Base-by-base conservation (phyloP, 2,113 vertebrate species). In the Delphinapterus leucas region DNA sequence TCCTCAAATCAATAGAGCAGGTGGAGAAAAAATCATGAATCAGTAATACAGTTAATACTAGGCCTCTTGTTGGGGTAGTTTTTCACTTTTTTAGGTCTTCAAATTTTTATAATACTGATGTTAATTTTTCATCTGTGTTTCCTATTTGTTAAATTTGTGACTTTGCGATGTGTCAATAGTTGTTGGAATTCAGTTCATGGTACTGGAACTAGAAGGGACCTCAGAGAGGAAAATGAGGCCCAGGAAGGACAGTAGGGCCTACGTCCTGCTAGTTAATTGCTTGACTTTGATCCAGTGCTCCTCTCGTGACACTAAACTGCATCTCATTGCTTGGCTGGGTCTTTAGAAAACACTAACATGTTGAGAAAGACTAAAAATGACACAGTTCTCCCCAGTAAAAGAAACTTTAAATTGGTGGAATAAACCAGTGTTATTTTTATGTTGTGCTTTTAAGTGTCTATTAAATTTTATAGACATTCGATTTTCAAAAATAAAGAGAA, bases 351-450 rank as follows among this genome's bases (percentile, higher is more conserved):
- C 47, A 68, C 1, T 77, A 89, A 80, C 61, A 90, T 77, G 74
- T 92, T 95, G 82, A 87, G 87, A 87, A 96, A 86, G 63, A 65
- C 93, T 74, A 83, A 92, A 92, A 89, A 85, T 38, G 91, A 79
- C 12, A 77, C 33, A 80, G 15, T 55, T 77, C 60, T 97, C n/a
- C 17, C 58, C 21, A 36, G 36, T 87, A 89, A 97, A 86, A 80
- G 55, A 91, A 95, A 83, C 20, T 73, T 91, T 68, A 88, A 89
- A 31, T n/a, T 93, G 55, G 58, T 95, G 53, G 68, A 87, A 70
- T 93, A 92, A 67, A 85, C n/a, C 26, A 70, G 9, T 92, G 31
- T 95, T 87, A 74, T 90, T 93, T 96, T 90, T 49, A 53, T 95
- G 15, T 13, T 71, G 28, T 93, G 47, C 14, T 92, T 92, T 73